Evolutionary conservation across 2,888 invertebrate genomes (phyloP).

Genomic region (Drosophila rubida): DNA sequence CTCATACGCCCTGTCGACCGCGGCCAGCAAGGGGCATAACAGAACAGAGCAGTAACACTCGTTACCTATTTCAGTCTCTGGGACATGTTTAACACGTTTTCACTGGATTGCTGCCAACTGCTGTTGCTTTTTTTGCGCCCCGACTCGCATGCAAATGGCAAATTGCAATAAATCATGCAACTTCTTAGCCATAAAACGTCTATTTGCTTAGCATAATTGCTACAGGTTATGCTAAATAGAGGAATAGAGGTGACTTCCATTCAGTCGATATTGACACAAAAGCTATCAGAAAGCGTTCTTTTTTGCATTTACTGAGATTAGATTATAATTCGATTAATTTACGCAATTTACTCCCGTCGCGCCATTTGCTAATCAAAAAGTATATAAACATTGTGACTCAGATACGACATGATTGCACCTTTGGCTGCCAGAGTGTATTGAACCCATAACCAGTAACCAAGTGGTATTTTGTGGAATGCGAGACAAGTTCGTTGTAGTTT

Average conservation of each 20-base stretch:
- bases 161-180: neutral
- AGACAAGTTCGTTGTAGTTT: neutral
- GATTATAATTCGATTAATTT: conserved; percentile 20
- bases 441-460: conserved; percentile 16
- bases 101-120: conserved; percentile 6
- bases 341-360: neutral
- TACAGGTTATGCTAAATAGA: neutral
- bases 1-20: conserved; percentile 64
- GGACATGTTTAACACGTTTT: conserved; percentile 67
- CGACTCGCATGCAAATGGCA: conserved; percentile 36
- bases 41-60: conserved; percentile 21
- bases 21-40: neutral
- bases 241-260: neutral
- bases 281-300: neutral
- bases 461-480: neutral
- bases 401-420: neutral
- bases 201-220: neutral
- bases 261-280: neutral
- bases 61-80: neutral
- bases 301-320: neutral
- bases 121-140: conserved; percentile 6
- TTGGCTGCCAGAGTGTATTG: conserved; percentile 27
- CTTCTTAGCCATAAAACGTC: neutral
- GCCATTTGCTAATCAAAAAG: conserved; percentile 6
- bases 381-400: neutral